Conservation (phyloP, 2,113 vertebrate genomes). For the Grus americana region DNA sequence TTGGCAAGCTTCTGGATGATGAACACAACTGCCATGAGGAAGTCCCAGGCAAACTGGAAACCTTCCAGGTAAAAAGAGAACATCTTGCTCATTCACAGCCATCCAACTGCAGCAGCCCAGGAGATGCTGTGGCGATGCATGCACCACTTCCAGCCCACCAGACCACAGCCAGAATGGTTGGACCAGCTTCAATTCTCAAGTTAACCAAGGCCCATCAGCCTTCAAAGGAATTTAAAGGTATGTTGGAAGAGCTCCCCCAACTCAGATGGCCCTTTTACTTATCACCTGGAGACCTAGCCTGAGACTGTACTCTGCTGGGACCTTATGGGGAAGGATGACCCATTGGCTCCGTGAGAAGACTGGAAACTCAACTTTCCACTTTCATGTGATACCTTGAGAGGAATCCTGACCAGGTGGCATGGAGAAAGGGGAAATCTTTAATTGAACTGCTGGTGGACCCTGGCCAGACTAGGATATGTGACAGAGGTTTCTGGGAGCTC, state of each 20-base stretch:
- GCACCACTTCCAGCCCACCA: fast-evolving
- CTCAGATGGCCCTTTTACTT: neutral
- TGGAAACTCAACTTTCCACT: neutral
- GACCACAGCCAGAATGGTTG: neutral
- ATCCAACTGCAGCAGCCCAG: fast-evolving
- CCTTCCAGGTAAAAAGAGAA: conserved; percentile 15
- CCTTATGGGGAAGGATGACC: neutral
- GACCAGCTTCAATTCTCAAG: neutral
- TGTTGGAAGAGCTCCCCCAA: neutral
- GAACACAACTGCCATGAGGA: conserved; percentile 56
- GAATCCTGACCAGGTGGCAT: neutral
- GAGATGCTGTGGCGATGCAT: neutral
- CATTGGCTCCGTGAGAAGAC: neutral
- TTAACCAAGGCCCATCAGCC: neutral
- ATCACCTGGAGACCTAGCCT: neutral
- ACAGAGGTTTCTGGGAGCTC: neutral
- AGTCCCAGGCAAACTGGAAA: conserved; percentile 65
- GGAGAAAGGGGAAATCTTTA: neutral
- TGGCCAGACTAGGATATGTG: neutral
- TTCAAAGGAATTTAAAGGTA: neutral
- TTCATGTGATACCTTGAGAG: neutral
- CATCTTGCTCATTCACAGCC: neutral
- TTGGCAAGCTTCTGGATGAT: conserved; percentile 37
- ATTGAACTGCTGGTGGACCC: neutral
- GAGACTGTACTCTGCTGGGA: neutral